A percentile compares a stretch with the other conserved stretches of the same genome.
phyloP scores from a whole-genome alignment of 1,140 invertebrate genomes.

The Saccostrea cuccullata region DNA sequence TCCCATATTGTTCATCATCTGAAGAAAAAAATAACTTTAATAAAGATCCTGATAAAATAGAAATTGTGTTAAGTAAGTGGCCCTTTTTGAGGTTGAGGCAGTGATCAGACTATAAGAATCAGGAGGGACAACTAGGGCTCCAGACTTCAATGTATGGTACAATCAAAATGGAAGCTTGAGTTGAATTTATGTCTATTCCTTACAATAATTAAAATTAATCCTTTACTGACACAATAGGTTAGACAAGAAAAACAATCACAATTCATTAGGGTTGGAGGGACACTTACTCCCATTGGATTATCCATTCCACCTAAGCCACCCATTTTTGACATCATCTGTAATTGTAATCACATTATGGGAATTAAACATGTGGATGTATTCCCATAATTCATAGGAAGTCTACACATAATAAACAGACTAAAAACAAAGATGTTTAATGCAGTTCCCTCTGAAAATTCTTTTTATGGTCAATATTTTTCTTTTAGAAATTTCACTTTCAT shows the following conservation, averaged over 20 bases:
- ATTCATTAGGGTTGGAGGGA: neutral
- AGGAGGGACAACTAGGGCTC: neutral
- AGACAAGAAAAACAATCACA: neutral
- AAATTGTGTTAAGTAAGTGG: neutral
- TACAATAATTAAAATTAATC: neutral
- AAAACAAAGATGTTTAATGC: neutral
- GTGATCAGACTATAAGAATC: neutral
- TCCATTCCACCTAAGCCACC: conserved; percentile 56
- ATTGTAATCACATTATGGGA: conserved; percentile 34
- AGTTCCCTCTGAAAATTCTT: no score
- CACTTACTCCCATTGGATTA: conserved; percentile 41
- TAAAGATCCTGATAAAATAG: neutral
- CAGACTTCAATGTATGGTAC: neutral
- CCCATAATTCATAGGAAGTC: neutral
- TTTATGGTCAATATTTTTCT: no score
- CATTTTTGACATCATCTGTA: conserved; percentile 63
- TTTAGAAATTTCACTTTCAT: no score
- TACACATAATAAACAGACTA: neutral
- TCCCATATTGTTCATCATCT: conserved; percentile 34
- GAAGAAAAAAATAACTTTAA: neutral
- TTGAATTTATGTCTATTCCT: neutral
- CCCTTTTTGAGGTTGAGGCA: neutral
- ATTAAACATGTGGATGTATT: neutral
- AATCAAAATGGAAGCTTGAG: neutral
- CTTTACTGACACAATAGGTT: neutral